Evolutionary conservation across 2,888 invertebrate genomes (phyloP), one percentile per base, ranked within the genome.

Genomic region (Nephrotoma flavescens): DNA sequence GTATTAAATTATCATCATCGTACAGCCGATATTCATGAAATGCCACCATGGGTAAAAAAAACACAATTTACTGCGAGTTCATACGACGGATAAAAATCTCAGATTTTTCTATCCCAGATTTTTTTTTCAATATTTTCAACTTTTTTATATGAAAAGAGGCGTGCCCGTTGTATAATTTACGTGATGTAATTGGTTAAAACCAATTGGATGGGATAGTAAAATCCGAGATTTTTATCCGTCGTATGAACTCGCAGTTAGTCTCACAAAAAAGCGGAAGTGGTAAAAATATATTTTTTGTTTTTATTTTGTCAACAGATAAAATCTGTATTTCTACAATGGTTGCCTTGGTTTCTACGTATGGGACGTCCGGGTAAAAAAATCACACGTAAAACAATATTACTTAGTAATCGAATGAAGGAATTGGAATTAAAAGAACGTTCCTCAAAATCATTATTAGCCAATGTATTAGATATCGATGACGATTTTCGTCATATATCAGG

Each of bases 1-100:
- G 98, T 99, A 89, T 95, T 99, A 89, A 99, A 99, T 93, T 98
- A 97, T 92, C 99, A 99, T 92, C 98, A 99, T 92, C 95, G 98
- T 90, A 97, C 97, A 89, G 97, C 98, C 88, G 98, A 98, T 91
- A 98, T 98, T 91, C 98, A 98, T 93, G 96, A 96, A 92, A 98
- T 99, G 98, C 97, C 98, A 89, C 95, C 95, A 91, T 98, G 98
- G 98, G 98, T 99, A 93, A 95, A 96, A 93, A 45, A 45, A 31
- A 31, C 11, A 12, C 31, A n/a, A n/a, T n/a, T n/a, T n/a, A n/a
- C n/a, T n/a, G n/a, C n/a, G n/a, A n/a, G n/a, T n/a, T n/a, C n/a
- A n/a, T n/a, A n/a, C n/a, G n/a, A n/a, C n/a, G n/a, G n/a, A n/a
- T n/a, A n/a, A n/a, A n/a, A n/a, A n/a, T n/a, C n/a, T n/a, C n/a